phyloP scores from a whole-genome alignment of 2,113 vertebrate genomes.

The Eptesicus fuscus region DNA sequence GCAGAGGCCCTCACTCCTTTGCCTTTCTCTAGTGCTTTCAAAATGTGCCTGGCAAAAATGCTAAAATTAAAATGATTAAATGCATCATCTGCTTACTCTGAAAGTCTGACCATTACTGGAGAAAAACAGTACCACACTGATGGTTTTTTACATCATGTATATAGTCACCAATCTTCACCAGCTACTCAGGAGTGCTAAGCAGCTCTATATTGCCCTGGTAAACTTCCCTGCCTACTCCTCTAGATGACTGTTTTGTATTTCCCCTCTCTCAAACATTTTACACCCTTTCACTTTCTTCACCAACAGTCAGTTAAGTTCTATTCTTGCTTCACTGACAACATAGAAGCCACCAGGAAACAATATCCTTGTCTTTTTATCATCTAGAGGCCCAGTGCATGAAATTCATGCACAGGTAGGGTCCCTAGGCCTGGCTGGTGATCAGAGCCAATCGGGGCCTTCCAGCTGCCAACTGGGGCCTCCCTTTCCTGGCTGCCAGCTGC shows the following conservation, averaged over 20 bases:
- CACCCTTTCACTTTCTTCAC: neutral
- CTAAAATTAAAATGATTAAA: slow-evolving; percentile 34
- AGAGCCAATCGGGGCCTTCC: too few relatives aligned
- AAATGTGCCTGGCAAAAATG: slow-evolving; percentile 26
- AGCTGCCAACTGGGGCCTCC: too few relatives aligned
- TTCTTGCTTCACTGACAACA: neutral
- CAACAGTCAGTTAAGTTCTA: neutral
- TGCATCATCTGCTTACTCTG: slow-evolving; percentile 22
- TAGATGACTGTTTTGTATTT: neutral
- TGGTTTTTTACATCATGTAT: neutral
- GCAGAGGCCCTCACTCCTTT: neutral
- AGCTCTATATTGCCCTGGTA: neutral
- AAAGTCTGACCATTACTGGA: neutral
- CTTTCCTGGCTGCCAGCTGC: too few relatives aligned
- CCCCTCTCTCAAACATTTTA: neutral
- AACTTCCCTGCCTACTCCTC: neutral
- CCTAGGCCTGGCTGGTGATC: too few relatives aligned
- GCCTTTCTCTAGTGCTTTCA: slow-evolving; percentile 12
- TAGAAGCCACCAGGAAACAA: neutral
- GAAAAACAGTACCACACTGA: neutral
- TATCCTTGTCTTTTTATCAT: neutral
- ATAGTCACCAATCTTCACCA: neutral
- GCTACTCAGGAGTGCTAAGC: neutral
- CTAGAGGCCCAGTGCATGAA: too few relatives aligned
- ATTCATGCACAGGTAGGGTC: too few relatives aligned